Percentiles rank a stretch among this genome's conserved stretches.
These are phyloP conservation scores for Cerastis rubricosa DNA, from an alignment of 2,888 invertebrate genomes.

Conservation along the genomic window DNA sequence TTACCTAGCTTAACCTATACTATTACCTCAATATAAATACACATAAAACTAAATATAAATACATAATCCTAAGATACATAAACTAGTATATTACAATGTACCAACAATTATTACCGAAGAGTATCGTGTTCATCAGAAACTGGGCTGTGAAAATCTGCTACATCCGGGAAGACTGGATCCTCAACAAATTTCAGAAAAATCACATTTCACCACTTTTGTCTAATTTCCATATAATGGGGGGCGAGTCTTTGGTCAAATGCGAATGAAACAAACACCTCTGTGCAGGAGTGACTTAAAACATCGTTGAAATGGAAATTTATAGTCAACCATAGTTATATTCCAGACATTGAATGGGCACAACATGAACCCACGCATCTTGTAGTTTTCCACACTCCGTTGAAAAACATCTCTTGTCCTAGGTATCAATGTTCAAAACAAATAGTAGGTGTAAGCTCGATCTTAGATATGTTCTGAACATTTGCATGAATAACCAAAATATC, in stretches of 20 bases:
- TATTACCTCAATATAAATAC: no score
- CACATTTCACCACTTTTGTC: neutral
- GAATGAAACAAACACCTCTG: neutral
- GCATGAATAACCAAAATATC: neutral
- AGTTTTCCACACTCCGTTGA: constrained; percentile 17
- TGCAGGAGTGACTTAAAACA: neutral
- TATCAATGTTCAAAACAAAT: constrained; percentile 9
- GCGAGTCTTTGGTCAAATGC: neutral
- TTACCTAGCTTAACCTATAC: no score
- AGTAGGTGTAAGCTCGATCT: neutral
- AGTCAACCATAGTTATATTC: neutral
- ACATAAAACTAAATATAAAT: no score
- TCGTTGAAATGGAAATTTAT: neutral
- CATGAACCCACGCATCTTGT: neutral
- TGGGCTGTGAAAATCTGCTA: neutral
- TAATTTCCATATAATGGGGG: neutral
- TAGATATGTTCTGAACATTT: neutral
- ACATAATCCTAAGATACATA: no score
- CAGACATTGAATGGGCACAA: neutral
- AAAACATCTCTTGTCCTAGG: constrained; percentile 10
- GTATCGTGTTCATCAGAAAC: neutral
- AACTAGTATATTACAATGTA: neutral
- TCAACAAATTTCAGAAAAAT: neutral
- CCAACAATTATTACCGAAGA: neutral
- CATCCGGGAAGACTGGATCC: neutral